Base-by-base conservation (phyloP, 2,888 invertebrate genomes). In the Corythucha ciliata region DNA sequence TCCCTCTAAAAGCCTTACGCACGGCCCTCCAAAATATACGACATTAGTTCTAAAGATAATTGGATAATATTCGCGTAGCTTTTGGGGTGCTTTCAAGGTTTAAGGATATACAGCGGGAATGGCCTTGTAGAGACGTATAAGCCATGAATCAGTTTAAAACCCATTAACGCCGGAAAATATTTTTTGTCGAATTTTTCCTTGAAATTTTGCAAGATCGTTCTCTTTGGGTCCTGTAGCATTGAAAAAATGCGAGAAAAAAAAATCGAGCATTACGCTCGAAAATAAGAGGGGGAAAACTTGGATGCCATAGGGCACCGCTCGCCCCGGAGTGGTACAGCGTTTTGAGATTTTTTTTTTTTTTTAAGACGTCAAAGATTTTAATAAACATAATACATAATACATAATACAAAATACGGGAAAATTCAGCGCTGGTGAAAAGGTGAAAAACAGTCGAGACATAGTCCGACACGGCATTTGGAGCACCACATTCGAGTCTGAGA, bases 121-220 rank as follows among this genome's bases (percentile, higher is more conserved):
- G n/a, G n/a, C n/a, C n/a, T n/a, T n/a, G n/a, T n/a, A n/a, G n/a
- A n/a, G n/a, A n/a, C n/a, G n/a, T n/a, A n/a, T n/a, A n/a, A n/a
- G n/a, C n/a, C n/a, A n/a, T n/a, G n/a, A n/a, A n/a, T n/a, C n/a
- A n/a, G n/a, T n/a, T n/a, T n/a, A n/a, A n/a, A 29, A 29, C 33
- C 33, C 33, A 33, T 33, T 33, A 33, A 33, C 33, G 33, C 33
- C 33, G 14, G 33, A 14, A 33, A 33, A 14, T 33, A 33, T 33
- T 33, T 33, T 14, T 16, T 14, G n/a, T 33, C 33, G 33, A 33
- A 33, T 33, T 33, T 33, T 16, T n/a, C 16, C 33, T 3, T 33
- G 33, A 33, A 33, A 33, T 16, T 33, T 33, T 33, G 33, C 6
- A 16, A 33, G 33, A 16, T n/a, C 14, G n/a, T 33, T 33, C 33